These are phyloP conservation scores for Leptodactylus fallax DNA, from an alignment of 2,797 vertebrate genomes.

Conservation along the genomic window DNA sequence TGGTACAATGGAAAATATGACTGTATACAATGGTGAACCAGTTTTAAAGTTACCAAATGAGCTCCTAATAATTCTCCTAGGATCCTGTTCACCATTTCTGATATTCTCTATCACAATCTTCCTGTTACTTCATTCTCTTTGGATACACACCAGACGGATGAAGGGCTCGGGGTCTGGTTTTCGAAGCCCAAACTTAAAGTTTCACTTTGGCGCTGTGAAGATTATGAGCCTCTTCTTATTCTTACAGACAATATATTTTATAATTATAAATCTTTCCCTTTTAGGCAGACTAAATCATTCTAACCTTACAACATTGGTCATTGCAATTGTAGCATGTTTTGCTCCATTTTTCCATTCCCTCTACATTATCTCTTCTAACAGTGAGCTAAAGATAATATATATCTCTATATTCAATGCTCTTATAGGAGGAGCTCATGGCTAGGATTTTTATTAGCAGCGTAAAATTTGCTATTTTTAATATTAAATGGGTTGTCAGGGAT, in stretches of 20 bases:
- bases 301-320: neutral
- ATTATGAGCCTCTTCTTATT: no score
- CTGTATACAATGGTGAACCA: no score
- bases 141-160: neutral
- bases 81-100: neutral
- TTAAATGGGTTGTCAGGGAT: no score
- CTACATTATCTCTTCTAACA: neutral
- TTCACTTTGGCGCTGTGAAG: conserved; percentile 14
- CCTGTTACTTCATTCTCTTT: neutral
- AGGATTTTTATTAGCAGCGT: no score
- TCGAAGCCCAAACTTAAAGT: neutral
- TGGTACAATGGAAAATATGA: neutral
- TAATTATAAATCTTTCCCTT: neutral
- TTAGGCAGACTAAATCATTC: neutral
- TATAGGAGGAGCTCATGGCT: neutral
- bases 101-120: neutral
- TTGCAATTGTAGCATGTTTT: neutral
- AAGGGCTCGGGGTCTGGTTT: neutral
- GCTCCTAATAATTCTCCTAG: no score
- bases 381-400: neutral
- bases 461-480: no score
- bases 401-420: neutral
- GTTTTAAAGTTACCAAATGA: no score
- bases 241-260: neutral
- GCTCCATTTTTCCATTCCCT: neutral